phyloP scores from a whole-genome alignment of 1,140 invertebrate species.

The Drosophila nigromelanica region DNA sequence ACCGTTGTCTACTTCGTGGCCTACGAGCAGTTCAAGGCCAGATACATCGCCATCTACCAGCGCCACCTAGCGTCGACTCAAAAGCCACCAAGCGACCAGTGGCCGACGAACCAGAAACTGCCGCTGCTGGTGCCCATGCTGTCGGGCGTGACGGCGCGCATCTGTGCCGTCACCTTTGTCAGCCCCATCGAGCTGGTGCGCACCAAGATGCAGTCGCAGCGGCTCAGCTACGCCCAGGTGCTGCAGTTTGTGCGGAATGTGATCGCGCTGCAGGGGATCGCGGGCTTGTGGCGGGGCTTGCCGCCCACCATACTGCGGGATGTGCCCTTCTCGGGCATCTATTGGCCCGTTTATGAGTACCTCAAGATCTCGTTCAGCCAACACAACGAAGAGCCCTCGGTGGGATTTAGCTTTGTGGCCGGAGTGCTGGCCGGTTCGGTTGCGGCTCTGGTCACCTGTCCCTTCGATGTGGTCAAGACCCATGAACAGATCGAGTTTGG shows the following conservation, averaged over 20 bases:
- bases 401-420: slow-evolving; percentile 92
- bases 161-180: slow-evolving; percentile 93
- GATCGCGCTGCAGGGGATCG: slow-evolving; percentile 89
- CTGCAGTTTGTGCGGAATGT: slow-evolving; percentile 85
- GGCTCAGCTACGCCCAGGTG: slow-evolving; percentile 92
- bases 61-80: slow-evolving; percentile 18
- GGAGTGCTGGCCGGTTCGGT: slow-evolving; percentile 95
- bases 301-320: slow-evolving; percentile 96
- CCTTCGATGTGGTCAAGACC: slow-evolving; percentile 99
- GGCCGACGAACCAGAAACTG: slow-evolving; percentile 11
- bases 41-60: slow-evolving; percentile 86
- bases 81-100: neutral
- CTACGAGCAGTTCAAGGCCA: slow-evolving; percentile 94
- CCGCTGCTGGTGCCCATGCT: slow-evolving; percentile 91
- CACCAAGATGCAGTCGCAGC: slow-evolving; percentile 99
- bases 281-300: slow-evolving; percentile 94
- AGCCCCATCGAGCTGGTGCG: slow-evolving; percentile 97
- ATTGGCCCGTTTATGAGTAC: slow-evolving; percentile 96
- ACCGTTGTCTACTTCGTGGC: slow-evolving; percentile 98
- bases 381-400: slow-evolving; percentile 87
- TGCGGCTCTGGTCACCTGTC: slow-evolving; percentile 95
- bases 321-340: slow-evolving; percentile 98
- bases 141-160: slow-evolving; percentile 92
- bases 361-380: slow-evolving; percentile 88
- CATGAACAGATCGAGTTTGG: slow-evolving; percentile 98